Base-by-base conservation (phyloP, 2,113 vertebrate genomes). In the Chaetodon trifascialis region DNA sequence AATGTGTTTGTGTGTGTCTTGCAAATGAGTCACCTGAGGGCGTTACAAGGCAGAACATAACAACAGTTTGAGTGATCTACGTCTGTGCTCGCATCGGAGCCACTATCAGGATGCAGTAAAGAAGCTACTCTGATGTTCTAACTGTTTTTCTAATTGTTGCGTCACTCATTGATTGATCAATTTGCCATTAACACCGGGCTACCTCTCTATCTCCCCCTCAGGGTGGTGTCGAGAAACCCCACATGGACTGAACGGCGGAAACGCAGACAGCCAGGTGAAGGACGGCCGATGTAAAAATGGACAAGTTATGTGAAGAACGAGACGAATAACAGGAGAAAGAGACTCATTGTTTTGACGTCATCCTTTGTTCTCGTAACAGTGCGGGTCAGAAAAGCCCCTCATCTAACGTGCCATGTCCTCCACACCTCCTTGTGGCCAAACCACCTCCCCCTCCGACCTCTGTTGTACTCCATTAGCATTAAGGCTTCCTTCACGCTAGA, bases 191-290 rank as follows among this genome's bases (percentile, higher is more conserved):
- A 90, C 51, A 2, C 11, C 1, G 0, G 1, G 0, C n/a, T 21
- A 67, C 59, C 76, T 67, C 5, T 86, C 47, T 88, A 14, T 80
- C 58, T 76, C 23, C 81, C 81, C 68, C 34, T n/a, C 65, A 99
- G 97, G 97, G 96, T 40, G 94, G 96, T 40, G 92, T 94, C 0
- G 97, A 98, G 85, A 98, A 98, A 89, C 95, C 96, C 36, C 98
- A 98, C 86, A 97, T 93, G 54, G 98, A 98, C 80, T 98, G 65
- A 67, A 55, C 67, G 40, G 60, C 8, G 49, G 11, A 46, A 46
- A 82, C 42, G 11, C 30, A 68, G 86, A 85, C 56, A 70, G 67
- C 6, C 65, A 62, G 42, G 79, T 1, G 62, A 67, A 65, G 1
- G 44, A 74, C 56, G 85, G 88, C 79, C 80, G 73, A 89, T 60